A percentile compares a stretch with the other conserved stretches of the same genome.
Conservation (phyloP, 2,888 invertebrate genomes). For the Syrphus vitripennis region DNA sequence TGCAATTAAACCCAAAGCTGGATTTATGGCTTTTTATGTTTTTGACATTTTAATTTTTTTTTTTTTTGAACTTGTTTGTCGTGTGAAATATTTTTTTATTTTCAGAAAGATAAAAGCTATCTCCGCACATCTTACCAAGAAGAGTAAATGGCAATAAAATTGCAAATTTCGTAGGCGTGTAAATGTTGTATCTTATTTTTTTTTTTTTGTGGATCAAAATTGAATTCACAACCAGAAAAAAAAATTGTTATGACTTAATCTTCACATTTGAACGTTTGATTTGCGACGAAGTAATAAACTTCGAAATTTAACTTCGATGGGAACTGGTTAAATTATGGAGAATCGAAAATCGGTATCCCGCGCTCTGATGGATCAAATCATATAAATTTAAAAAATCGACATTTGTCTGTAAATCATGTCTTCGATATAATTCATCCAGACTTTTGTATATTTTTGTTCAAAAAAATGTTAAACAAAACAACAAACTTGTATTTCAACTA, state of each 20-base stretch:
- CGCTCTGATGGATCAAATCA: not conserved
- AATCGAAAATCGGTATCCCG: not conserved
- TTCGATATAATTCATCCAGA: constrained; percentile 51
- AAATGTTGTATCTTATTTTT: constrained; percentile 2
- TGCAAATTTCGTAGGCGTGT: constrained; percentile 41
- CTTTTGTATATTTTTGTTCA: not conserved
- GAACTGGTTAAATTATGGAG: not conserved
- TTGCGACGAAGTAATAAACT: not conserved
- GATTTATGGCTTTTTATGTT: constrained; percentile 62
- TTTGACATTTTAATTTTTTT: constrained; percentile 65
- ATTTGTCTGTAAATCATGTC: constrained; percentile 44
- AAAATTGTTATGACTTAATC: constrained; percentile 62
- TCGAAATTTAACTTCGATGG: not conserved
- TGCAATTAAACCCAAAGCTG: constrained; percentile 62
- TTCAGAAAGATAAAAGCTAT: not conserved
- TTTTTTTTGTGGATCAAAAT: constrained; percentile 31
- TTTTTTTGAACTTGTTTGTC: not conserved
- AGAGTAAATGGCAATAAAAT: constrained; percentile 33
- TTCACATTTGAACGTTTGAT: not conserved
- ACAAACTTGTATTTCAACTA: not conserved
- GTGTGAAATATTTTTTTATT: not conserved
- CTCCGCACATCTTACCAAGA: not conserved
- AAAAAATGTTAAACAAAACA: not conserved
- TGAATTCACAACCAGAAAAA: not conserved
- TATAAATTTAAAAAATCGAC: constrained; percentile 55